Evolutionary conservation across 2,797 vertebrate species (phyloP).

Genomic region (Gorsachius magnificus): DNA sequence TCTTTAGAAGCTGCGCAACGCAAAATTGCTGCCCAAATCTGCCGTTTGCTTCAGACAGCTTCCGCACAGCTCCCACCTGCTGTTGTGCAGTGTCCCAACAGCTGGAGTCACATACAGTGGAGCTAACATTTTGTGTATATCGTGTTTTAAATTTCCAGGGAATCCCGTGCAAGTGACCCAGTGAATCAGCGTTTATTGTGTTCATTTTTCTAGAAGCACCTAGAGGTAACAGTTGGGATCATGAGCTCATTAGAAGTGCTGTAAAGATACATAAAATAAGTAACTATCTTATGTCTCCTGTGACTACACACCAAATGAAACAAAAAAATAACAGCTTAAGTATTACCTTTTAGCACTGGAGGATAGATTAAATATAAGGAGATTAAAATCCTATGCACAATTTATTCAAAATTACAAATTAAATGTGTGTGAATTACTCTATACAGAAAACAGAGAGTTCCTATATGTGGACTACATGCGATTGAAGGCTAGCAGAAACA

Average conservation of each 20-base stretch:
- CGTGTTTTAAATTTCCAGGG: neutral
- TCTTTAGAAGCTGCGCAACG: neutral
- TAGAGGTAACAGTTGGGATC: neutral
- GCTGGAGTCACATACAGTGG: neutral
- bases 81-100: neutral
- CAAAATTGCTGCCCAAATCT: neutral
- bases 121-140: neutral
- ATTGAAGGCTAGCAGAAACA: neutral
- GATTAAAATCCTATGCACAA: neutral
- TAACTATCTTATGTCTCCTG: neutral
- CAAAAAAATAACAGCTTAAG: neutral
- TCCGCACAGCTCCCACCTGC: neutral
- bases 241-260: neutral
- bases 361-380: neutral
- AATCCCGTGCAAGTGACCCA: neutral
- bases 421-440: neutral
- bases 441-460: neutral
- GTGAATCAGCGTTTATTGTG: neutral
- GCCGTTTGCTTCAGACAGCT: neutral
- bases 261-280: neutral
- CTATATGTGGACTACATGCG: neutral
- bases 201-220: neutral
- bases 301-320: neutral
- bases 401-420: neutral
- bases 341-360: neutral